Base-by-base conservation (phyloP, 2,888 invertebrate species). In the Polietes domitor region DNA sequence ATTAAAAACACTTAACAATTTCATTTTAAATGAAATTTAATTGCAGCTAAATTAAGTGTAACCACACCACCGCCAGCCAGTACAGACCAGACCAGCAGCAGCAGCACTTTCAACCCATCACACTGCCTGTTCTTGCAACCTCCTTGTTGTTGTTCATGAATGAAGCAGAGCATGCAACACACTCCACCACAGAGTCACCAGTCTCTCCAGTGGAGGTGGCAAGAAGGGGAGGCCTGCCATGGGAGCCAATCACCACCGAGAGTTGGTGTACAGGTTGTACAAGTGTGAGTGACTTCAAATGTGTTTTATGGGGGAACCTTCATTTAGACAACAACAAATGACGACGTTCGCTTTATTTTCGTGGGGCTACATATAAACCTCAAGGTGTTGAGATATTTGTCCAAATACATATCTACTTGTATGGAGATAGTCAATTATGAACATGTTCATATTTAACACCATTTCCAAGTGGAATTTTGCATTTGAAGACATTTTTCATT, bases 1-100 rank as follows among this genome's bases (percentile, higher is more conserved):
- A 84, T 84, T 84, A 81, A 84, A 80, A 84, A 84, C 84, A 84
- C 84, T 84, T 84, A 81, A 84, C 78, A 79, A 84, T 84, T 84
- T 81, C 76, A 78, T 84, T 84, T 76, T 84, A 84, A 84, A 84
- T 84, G 78, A 78, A 84, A 84, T 84, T 84, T 81, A 84, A 84
- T 84, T 84, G 81, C 78, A 78, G 73, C 79, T 79, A 78, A 84
- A 81, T 76, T 81, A 78, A 81, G 68, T 84, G 78, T 81, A 76
- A 81, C 81, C 78, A 76, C 77, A 79, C 78, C 76, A 81, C 37
- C 24, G 43, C 37, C 68, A 37, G 12, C 21, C 41, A 19, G n/a
- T 24, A 12, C 24, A 43, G 24, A 87, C 1, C 85, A 88, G 0
- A n/a, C 87, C 55, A 82, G 12, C 79, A 84, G n/a, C n/a, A n/a